Conservation (phyloP, 2,797 vertebrate genomes). For the Clarias laeviceps region DNA sequence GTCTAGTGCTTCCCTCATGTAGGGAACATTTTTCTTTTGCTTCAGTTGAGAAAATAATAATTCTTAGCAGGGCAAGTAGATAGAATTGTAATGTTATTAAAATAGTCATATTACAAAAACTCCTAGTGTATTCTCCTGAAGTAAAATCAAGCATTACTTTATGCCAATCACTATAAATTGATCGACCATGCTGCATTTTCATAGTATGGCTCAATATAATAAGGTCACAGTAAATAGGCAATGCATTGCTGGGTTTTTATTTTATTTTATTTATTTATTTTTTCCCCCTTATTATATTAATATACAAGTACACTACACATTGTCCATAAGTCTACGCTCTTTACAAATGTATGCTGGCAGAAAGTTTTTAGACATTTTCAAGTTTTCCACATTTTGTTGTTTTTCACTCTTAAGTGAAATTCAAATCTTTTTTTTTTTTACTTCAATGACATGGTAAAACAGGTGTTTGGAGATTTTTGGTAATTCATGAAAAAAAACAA, state of each 20-base stretch:
- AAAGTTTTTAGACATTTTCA: no score
- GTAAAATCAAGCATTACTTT: not conserved
- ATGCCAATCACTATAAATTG: not conserved
- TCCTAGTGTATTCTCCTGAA: not conserved
- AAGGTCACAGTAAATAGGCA: not conserved
- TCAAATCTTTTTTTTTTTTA: no score
- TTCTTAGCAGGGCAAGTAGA: constrained; percentile 72
- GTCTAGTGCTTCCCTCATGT: not conserved
- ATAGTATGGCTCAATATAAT: not conserved
- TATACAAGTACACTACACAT: not conserved
- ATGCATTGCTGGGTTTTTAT: not conserved
- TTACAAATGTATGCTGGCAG: no score
- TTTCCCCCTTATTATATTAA: not conserved
- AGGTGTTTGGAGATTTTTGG: no score
- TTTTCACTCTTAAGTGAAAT: no score
- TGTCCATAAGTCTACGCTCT: not conserved
- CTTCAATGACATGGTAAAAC: no score
- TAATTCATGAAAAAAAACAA: no score
- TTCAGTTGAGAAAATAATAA: constrained; percentile 79
- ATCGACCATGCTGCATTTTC: not conserved
- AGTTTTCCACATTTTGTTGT: no score
- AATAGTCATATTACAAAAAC: not conserved
- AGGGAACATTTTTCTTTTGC: constrained; percentile 44
- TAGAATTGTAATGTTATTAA: not conserved
- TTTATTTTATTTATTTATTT: not conserved